Conservation (phyloP, 2,888 invertebrate species). For the Metalampra italica region DNA sequence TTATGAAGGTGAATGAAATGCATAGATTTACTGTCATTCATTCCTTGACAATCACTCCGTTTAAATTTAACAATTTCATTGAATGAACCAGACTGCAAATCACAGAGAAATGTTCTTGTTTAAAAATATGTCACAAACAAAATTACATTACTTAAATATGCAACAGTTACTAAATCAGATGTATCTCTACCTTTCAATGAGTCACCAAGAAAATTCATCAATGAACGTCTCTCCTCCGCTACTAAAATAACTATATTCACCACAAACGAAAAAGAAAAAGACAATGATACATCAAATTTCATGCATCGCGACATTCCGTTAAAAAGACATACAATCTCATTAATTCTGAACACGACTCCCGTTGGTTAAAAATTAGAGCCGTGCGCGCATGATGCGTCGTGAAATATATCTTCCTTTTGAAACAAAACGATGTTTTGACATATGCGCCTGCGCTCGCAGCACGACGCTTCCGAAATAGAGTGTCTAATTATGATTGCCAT, state of each 20-base stretch:
- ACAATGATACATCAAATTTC: slow-evolving; percentile 10
- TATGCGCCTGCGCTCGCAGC: slow-evolving; percentile 27
- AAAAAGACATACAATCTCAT: slow-evolving; percentile 13
- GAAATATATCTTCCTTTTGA: slow-evolving; percentile 19
- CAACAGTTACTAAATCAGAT: no score
- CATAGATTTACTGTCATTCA: no score
- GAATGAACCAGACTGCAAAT: no score
- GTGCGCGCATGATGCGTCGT: not conserved
- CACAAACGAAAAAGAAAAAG: not conserved
- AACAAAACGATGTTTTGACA: slow-evolving; percentile 33
- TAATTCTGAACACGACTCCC: slow-evolving; percentile 10
- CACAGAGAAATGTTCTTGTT: no score
- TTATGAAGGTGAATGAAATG: no score
- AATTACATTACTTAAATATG: no score
- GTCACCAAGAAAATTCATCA: not conserved
- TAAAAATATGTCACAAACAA: no score
- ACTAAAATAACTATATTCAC: not conserved
- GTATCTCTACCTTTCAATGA: no score
- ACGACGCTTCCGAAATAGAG: slow-evolving; percentile 16
- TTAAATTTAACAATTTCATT: no score
- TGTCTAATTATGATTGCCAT: slow-evolving; percentile 30
- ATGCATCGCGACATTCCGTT: slow-evolving; percentile 6
- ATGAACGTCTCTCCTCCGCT: not conserved
- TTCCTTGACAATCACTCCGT: no score
- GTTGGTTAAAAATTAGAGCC: slow-evolving; percentile 11